Evolutionary conservation across 2,797 vertebrate species (phyloP).

Genomic region (Menidia menidia): DNA sequence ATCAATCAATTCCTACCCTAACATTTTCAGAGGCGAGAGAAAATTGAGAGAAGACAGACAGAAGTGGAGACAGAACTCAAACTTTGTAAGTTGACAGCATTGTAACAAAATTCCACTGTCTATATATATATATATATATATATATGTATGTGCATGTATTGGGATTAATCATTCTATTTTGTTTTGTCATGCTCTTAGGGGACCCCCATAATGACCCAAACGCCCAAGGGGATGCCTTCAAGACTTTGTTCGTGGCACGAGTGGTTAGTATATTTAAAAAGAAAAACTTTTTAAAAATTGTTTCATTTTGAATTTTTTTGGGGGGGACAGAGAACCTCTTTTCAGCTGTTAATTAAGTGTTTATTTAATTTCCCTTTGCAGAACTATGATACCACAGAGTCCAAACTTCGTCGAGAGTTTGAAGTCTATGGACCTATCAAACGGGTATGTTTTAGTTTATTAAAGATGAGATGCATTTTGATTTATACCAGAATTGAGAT

Average conservation of each 20-base stretch:
- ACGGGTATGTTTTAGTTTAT: constrained; percentile 80
- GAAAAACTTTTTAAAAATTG: too few relatives aligned
- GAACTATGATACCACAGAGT: constrained; percentile 97
- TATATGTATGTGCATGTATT: too few relatives aligned
- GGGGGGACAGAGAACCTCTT: background rate
- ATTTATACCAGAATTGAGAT: too few relatives aligned
- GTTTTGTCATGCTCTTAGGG: constrained; percentile 77
- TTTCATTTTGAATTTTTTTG: background rate
- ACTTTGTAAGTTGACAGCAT: constrained; percentile 85
- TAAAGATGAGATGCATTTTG: background rate
- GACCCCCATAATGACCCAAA: constrained; percentile 95
- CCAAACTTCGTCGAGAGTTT: constrained; percentile 94
- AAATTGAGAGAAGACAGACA: constrained; percentile 92
- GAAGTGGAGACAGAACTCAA: constrained; percentile 94
- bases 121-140: too few relatives aligned
- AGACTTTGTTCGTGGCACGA: constrained; percentile 94
- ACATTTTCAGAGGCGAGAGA: constrained; percentile 89
- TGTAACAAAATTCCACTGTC: fast-evolving
- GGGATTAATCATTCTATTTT: background rate
- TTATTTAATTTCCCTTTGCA: constrained; percentile 54
- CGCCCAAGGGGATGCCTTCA: constrained; percentile 95
- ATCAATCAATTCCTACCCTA: constrained; percentile 13
- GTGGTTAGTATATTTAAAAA: constrained; percentile 82
- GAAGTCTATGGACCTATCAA: constrained; percentile 96
- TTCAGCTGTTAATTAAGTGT: background rate